Evolutionary conservation across 1,140 invertebrate genomes (phyloP).

Genomic region (Drosophila pruinosa): DNA sequence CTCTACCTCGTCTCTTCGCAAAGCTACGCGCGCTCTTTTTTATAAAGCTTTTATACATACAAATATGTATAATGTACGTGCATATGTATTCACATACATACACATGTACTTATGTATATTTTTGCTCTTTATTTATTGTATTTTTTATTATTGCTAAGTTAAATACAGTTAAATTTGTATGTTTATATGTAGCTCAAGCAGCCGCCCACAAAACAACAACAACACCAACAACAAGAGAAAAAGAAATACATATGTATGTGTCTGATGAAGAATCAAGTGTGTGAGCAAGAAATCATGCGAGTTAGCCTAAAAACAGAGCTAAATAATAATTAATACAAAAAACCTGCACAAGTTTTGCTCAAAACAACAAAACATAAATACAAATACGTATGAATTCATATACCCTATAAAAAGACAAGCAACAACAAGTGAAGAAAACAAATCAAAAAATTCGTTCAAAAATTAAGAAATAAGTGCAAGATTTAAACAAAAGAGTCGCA

Average conservation of each 20-base stretch:
- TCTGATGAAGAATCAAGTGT: conserved; percentile 37
- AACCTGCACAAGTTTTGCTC: conserved; percentile 62
- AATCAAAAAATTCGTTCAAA: conserved; percentile 11
- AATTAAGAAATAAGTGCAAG: conserved; percentile 41
- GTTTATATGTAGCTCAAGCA: conserved; percentile 64
- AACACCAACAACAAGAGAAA: conserved; percentile 20
- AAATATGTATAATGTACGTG: conserved; percentile 37
- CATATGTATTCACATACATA: conserved; percentile 16
- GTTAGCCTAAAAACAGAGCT: conserved; percentile 30
- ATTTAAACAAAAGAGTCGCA: background rate
- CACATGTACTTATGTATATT: conserved; percentile 13
- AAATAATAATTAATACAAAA: conserved; percentile 33
- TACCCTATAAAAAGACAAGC: conserved; percentile 32
- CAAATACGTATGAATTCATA: conserved; percentile 5
- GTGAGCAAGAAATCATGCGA: conserved; percentile 30
- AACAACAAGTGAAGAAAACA: conserved; percentile 18
- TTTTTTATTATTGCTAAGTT: conserved; percentile 31
- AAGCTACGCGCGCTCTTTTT: conserved; percentile 39
- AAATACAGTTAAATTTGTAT: conserved; percentile 51
- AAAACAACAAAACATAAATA: conserved; percentile 42
- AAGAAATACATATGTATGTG: conserved; percentile 14
- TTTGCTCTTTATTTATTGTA: conserved; percentile 40
- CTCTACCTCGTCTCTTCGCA: conserved; percentile 19
- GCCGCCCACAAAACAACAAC: conserved; percentile 47
- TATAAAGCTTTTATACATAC: conserved; percentile 30